Conservation (phyloP, 92 coral and sea anemone genomes). For the Plumapathes pennacea region DNA sequence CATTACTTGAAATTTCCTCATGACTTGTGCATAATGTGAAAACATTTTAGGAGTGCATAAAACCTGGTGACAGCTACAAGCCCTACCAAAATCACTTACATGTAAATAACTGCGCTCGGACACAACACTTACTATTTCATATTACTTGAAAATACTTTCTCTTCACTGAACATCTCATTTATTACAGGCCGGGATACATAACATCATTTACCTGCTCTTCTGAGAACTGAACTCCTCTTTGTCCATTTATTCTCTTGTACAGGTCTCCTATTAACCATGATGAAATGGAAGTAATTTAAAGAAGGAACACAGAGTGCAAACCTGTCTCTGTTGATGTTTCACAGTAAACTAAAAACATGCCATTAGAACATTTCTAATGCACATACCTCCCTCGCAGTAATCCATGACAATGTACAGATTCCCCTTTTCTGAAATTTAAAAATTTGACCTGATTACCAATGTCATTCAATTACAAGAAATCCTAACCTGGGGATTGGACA, state of each 20-base stretch:
- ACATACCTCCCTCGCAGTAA: conserved; percentile 91
- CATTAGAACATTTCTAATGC: background rate
- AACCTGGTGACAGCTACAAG: too few relatives aligned
- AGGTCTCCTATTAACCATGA: conserved; percentile 84
- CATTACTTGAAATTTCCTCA: too few relatives aligned
- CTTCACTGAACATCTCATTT: too few relatives aligned
- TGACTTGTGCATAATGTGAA: too few relatives aligned
- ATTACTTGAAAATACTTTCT: too few relatives aligned
- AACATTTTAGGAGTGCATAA: too few relatives aligned
- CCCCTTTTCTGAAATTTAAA: conserved; percentile 69
- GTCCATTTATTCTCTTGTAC: conserved; percentile 83
- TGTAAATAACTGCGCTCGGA: too few relatives aligned
- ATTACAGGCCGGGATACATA: too few relatives aligned
- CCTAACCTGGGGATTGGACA: background rate
- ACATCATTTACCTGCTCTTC: conserved; percentile 80
- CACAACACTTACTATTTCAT: too few relatives aligned
- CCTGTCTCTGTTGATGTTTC: background rate
- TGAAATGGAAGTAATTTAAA: too few relatives aligned
- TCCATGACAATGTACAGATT: conserved; percentile 97
- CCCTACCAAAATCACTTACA: too few relatives aligned
- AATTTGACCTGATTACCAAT: background rate
- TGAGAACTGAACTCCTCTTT: conserved; percentile 80
- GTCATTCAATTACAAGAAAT: background rate
- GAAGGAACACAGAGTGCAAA: background rate
- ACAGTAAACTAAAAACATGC: background rate